Percentiles rank a stretch among this genome's conserved stretches.
phyloP scores from a whole-genome alignment of 2,113 vertebrate genomes.

The Anoura caudifer region DNA sequence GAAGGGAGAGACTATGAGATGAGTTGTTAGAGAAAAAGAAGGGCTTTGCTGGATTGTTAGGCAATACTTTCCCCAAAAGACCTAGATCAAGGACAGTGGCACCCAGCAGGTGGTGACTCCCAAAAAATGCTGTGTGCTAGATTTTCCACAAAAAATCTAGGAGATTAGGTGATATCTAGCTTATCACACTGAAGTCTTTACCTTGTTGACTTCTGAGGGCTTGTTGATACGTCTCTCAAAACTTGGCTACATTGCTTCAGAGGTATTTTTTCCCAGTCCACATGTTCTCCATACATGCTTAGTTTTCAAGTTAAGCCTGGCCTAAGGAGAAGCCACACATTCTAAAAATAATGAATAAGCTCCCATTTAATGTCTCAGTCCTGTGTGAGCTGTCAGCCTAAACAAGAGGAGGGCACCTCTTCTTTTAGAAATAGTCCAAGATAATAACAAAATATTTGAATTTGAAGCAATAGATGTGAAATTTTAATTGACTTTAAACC shows the following conservation, averaged over 20 bases:
- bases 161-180: neutral
- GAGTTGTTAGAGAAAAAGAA: neutral
- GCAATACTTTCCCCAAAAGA: neutral
- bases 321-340: neutral
- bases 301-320: neutral
- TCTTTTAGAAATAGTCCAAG: neutral
- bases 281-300: neutral
- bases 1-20: neutral
- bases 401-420: neutral
- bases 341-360: neutral
- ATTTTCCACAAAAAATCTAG: neutral
- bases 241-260: neutral
- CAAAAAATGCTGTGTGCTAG: neutral
- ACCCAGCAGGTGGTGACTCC: neutral
- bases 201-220: neutral
- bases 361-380: neutral
- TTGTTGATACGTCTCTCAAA: neutral
- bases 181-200: neutral
- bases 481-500: slow-evolving; percentile 9
- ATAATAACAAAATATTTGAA: neutral
- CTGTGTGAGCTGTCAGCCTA: neutral
- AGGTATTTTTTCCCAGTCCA: neutral
- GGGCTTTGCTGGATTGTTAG: neutral
- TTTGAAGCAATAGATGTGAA: neutral
- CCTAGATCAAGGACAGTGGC: neutral